These are phyloP conservation scores for Cyclophora punctaria DNA, from an alignment of 2,888 invertebrate species.

Conservation along the genomic window DNA sequence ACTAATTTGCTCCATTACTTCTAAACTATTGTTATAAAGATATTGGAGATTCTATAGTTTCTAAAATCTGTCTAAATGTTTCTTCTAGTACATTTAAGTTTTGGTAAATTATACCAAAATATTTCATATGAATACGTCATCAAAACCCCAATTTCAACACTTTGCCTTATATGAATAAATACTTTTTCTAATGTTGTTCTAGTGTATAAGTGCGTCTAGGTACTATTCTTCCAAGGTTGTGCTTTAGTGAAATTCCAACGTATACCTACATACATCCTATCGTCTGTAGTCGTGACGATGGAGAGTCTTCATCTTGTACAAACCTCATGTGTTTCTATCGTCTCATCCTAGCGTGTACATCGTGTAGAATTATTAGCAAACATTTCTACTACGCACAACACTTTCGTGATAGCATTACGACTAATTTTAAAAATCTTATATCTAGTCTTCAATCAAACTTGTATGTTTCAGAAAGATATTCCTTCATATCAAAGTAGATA, in stretches of 20 bases:
- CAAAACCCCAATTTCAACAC: slow-evolving; percentile 67
- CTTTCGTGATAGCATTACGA: slow-evolving; percentile 53
- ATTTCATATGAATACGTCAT: slow-evolving; percentile 37
- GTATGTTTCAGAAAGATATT: slow-evolving; percentile 31
- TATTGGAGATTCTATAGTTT: too few relatives aligned
- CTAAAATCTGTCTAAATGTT: too few relatives aligned
- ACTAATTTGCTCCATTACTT: too few relatives aligned
- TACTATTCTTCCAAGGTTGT: slow-evolving; percentile 75
- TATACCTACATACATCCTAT: slow-evolving; percentile 27
- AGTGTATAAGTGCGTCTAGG: slow-evolving; percentile 68
- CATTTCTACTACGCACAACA: slow-evolving; percentile 70
- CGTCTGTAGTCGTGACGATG: slow-evolving; percentile 20
- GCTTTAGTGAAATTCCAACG: slow-evolving; percentile 68
- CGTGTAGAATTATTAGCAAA: slow-evolving; percentile 43
- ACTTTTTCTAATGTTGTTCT: slow-evolving; percentile 60
- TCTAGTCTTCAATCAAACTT: slow-evolving; percentile 22
- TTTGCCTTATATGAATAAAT: slow-evolving; percentile 69
- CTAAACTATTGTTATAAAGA: too few relatives aligned
- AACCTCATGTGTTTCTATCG: slow-evolving; percentile 33
- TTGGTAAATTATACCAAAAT: neutral
- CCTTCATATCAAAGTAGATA: slow-evolving; percentile 13
- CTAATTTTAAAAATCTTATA: slow-evolving; percentile 39
- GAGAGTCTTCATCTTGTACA: slow-evolving; percentile 33
- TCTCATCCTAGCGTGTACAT: slow-evolving; percentile 49
- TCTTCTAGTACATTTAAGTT: too few relatives aligned